Base-by-base conservation (phyloP, 2,113 vertebrate species). In the Eretmochelys imbricata region DNA sequence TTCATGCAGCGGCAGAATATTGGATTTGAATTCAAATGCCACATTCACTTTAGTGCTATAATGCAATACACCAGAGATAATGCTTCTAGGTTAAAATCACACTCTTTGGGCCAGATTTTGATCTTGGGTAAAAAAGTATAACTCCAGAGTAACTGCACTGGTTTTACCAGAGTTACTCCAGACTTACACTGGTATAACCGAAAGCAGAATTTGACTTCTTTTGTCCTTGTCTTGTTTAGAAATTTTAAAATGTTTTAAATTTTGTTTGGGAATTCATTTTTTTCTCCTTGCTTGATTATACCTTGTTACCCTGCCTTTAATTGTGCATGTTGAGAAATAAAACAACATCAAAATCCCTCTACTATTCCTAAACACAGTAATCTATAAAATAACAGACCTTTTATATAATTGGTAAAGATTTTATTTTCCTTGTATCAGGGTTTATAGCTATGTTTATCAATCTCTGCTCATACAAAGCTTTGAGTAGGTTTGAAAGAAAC, bases 211-310 rank as follows among this genome's bases (percentile, higher is more conserved):
- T 5, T 8, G 55, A 59, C 3, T 1, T 65, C 79, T 25, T 31
- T 35, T 0, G 0, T 5, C 35, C 13, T 48, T 42, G 69, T 38
- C 31, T 46, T 76, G 22, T 25, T 76, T 3, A 3, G 10, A 76
- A 27, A 25, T 76, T 46, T 76, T 76, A 14, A 46, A 76, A 76
- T 27, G 42, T 76, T 76, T 76, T 76, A 12, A 25, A 48, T 76
- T 24, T 31, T 53, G 5, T 53, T 89, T 76, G 0, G 0, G 46
- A 87, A 82, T 54, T 0, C 12, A 5, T 24, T 92, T 0, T 5
- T 72, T 89, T 93, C 59, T 72, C 65, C 91, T 55, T 6, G n/a
- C 42, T 46, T 50, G 8, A 5, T 49, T 83, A 27, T 89, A 48
- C 13, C 42, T 89, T 90, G 76, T 24, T 85, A 53, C 12, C 82